These are phyloP conservation scores for Orchesella cincta DNA, from an alignment of 1,140 invertebrate species.

Conservation along the genomic window DNA sequence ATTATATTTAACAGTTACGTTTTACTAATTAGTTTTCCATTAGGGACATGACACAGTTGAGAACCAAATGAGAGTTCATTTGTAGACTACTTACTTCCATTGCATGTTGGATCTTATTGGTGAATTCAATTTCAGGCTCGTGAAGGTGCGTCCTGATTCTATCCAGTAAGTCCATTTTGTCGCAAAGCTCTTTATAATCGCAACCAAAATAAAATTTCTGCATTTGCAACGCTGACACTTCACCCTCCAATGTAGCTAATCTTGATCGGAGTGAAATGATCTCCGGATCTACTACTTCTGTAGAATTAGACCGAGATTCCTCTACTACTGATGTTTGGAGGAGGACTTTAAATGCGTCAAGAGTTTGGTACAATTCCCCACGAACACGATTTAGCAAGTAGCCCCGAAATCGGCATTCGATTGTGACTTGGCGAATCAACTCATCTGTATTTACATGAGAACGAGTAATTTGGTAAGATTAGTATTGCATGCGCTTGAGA, in stretches of 20 bases:
- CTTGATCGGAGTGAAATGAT: not conserved
- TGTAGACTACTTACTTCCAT: slow-evolving; percentile 11
- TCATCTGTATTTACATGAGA: not conserved
- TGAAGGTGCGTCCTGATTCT: slow-evolving; percentile 20
- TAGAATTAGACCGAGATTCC: not conserved
- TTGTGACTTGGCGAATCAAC: slow-evolving; percentile 6
- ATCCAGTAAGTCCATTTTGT: slow-evolving; percentile 22
- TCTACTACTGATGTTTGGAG: not conserved
- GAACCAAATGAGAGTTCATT: no score
- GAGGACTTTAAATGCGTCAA: slow-evolving; percentile 9
- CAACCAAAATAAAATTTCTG: not conserved
- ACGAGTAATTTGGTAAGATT: no score
- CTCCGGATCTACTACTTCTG: not conserved
- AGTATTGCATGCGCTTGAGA: no score
- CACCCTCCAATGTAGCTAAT: not conserved
- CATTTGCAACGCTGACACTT: not conserved
- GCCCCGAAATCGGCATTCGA: not conserved
- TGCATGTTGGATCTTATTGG: slow-evolving; percentile 3
- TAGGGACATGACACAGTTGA: no score
- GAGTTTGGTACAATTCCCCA: slow-evolving; percentile 9
- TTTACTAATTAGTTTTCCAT: no score
- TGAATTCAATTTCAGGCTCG: slow-evolving; percentile 20
- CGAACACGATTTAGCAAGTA: slow-evolving; percentile 9
- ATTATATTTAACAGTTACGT: no score
- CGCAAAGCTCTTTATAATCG: slow-evolving; percentile 12